Percentiles rank a stretch among this genome's conserved stretches.
These are phyloP conservation scores for Aurelia sp. DNA, from an alignment of 30 jellyfish, hydroid and myxozoan genomes.

Conservation along the genomic window DNA sequence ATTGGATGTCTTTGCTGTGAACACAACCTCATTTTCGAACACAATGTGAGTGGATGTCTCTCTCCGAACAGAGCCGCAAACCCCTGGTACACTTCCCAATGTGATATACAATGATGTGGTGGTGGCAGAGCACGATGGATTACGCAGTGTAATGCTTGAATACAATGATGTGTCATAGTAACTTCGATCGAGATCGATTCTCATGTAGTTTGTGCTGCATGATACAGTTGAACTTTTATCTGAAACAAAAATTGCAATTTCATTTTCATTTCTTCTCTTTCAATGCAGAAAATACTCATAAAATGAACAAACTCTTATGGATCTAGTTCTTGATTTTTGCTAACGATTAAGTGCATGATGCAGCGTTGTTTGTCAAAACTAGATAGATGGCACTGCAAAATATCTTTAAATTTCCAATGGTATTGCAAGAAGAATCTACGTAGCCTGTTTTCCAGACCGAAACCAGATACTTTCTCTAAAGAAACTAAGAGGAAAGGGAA, in stretches of 20 bases:
- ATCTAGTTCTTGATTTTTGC: no score
- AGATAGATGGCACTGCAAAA: no score
- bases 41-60: constrained; percentile 21
- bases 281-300: no score
- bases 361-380: no score
- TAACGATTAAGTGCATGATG: no score
- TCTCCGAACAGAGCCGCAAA: constrained; percentile 30
- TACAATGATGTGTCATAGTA: constrained; percentile 13
- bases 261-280: no score
- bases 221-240: constrained; percentile 37
- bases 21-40: constrained; percentile 34
- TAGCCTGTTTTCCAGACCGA: no score
- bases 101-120: neutral
- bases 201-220: constrained; percentile 42
- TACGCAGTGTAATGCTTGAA: constrained; percentile 29
- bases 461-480: no score
- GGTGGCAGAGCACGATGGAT: constrained; percentile 47
- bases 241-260: neutral
- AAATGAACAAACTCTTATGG: no score
- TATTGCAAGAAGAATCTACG: no score
- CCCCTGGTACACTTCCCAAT: constrained; percentile 44
- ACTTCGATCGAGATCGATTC: constrained; percentile 32
- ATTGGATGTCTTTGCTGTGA: constrained; percentile 10
- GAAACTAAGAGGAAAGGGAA: no score
- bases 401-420: no score